phyloP scores from a whole-genome alignment of 2,888 invertebrate genomes.

The Agrotis ipsilon region DNA sequence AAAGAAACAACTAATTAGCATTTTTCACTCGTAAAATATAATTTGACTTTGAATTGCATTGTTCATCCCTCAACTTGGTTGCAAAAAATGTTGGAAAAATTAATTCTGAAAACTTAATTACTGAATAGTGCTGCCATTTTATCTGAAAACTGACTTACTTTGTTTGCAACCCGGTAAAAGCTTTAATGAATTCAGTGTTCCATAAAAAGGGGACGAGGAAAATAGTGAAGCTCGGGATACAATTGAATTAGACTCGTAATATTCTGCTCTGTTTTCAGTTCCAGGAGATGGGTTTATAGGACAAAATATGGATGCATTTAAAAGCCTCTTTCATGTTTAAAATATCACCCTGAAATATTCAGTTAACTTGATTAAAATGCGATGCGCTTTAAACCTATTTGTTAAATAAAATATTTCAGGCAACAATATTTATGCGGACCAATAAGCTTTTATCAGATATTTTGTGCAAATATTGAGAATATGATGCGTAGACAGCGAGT shows the following conservation, averaged over 20 bases:
- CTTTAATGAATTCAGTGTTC: conserved; percentile 40
- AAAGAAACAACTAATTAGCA: too few species aligned
- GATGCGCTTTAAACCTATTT: too few species aligned
- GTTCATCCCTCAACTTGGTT: not conserved
- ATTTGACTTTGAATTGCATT: not conserved
- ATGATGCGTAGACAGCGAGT: not conserved
- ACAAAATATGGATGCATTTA: not conserved
- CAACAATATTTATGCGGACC: not conserved
- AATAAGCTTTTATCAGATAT: too few species aligned
- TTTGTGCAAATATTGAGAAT: not conserved
- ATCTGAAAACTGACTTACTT: conserved; percentile 12
- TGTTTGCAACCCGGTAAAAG: conserved; percentile 39
- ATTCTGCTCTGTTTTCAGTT: conserved; percentile 10
- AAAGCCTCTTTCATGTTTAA: too few species aligned
- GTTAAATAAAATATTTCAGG: not conserved
- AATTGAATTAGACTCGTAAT: conserved; percentile 31
- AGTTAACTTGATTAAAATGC: too few species aligned
- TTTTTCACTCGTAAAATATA: too few species aligned
- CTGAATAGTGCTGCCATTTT: conserved; percentile 35
- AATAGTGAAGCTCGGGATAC: not conserved
- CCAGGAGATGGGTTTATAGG: not conserved
- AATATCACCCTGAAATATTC: too few species aligned
- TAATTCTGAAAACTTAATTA: conserved; percentile 35
- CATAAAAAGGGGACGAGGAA: conserved; percentile 11
- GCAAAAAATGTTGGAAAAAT: conserved; percentile 9